phyloP scores from a whole-genome alignment of 2,113 vertebrate species.

The Rostratula benghalensis region DNA sequence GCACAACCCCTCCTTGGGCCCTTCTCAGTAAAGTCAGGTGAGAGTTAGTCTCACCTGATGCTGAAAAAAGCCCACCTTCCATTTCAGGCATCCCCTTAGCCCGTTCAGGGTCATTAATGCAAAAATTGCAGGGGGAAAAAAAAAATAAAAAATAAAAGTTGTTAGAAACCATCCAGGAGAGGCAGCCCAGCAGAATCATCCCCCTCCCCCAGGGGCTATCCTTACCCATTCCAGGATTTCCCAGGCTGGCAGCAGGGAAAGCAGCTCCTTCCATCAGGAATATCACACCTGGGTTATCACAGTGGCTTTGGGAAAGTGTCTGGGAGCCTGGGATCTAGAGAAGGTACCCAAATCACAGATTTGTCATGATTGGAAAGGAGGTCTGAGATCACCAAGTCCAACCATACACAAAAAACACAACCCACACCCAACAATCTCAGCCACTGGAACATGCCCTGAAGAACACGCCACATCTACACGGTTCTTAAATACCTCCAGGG shows the following conservation, averaged over 20 bases:
- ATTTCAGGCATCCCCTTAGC: not conserved
- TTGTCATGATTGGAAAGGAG: no score
- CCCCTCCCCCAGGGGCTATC: no score
- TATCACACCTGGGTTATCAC: no score
- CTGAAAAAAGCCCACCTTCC: not conserved
- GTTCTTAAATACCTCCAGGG: no score
- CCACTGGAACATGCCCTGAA: no score
- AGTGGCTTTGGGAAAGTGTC: not conserved
- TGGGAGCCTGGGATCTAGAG: not conserved
- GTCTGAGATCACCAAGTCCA: no score
- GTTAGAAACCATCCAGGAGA: not conserved
- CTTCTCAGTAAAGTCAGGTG: not conserved
- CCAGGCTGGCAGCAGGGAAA: not conserved
- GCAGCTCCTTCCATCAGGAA: not conserved
- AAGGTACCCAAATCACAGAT: not conserved
- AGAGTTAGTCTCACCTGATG: not conserved
- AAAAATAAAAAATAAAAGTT: not conserved
- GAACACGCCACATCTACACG: no score
- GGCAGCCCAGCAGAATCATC: not conserved
- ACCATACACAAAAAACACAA: no score
- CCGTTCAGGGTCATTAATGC: rapidly evolving
- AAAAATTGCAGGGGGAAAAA: not conserved
- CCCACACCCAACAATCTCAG: no score
- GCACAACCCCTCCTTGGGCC: not conserved
- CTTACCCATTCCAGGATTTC: not conserved